phyloP scores from a whole-genome alignment of 92 coral and sea anemone species.

The Porites divaricata region DNA sequence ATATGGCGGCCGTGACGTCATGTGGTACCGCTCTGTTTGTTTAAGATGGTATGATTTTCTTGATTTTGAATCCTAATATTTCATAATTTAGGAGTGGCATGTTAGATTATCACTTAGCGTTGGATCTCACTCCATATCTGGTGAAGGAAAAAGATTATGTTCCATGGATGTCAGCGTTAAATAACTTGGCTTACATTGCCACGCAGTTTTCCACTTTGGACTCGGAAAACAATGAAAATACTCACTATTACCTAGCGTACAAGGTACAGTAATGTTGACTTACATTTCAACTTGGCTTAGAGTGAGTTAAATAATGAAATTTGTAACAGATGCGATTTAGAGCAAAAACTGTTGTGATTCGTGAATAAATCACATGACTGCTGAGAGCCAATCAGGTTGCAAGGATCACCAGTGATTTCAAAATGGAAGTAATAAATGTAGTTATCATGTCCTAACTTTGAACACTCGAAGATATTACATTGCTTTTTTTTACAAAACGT shows the following conservation, averaged over 20 bases:
- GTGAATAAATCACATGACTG: too few species aligned
- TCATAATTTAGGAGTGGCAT: conserved; percentile 59
- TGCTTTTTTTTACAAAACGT: too few species aligned
- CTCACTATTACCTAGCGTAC: conserved; percentile 14
- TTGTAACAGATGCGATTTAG: too few species aligned
- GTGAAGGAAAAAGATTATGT: conserved; percentile 83
- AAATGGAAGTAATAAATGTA: too few species aligned
- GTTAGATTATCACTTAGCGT: conserved; percentile 66
- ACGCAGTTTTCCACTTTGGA: conserved; percentile 60
- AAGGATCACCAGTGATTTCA: too few species aligned
- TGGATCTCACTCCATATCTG: conserved; percentile 81
- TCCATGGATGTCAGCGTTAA: conserved; percentile 88
- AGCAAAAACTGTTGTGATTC: too few species aligned
- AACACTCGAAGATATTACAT: too few species aligned
- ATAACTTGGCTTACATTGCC: conserved; percentile 77
- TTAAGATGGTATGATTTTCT: background rate
- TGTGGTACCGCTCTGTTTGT: background rate
- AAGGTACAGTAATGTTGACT: conserved; percentile 29
- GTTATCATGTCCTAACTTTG: too few species aligned
- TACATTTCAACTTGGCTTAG: background rate
- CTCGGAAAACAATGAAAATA: background rate
- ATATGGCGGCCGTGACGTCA: too few species aligned
- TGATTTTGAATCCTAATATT: background rate
- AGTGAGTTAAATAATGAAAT: background rate
- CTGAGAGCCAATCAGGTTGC: too few species aligned